These are phyloP conservation scores for Epicampocera succincta DNA, from an alignment of 2,888 invertebrate species.

Conservation along the genomic window DNA sequence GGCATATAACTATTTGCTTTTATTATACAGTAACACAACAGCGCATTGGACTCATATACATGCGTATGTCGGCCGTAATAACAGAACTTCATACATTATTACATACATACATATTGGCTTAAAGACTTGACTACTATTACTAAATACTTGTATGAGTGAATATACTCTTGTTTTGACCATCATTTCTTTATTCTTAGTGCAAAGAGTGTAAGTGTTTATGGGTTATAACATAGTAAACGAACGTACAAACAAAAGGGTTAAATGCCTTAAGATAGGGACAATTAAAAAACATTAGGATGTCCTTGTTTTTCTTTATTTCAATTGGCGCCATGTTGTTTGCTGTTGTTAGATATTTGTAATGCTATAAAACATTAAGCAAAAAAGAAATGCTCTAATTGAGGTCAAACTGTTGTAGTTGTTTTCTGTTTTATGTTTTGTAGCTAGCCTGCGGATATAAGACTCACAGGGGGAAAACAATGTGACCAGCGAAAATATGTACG, in stretches of 20 bases:
- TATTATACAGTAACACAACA: no score
- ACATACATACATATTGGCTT: no score
- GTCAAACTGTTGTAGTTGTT: conserved; percentile 53
- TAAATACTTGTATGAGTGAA: no score
- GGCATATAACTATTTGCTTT: no score
- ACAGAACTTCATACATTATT: no score
- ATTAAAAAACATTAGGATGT: conserved; percentile 63
- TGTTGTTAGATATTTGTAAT: conserved; percentile 47
- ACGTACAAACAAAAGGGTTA: conserved; percentile 53
- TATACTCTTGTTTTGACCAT: no score
- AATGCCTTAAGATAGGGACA: conserved; percentile 66
- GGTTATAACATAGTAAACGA: conserved; percentile 9
- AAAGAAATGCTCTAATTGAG: conserved; percentile 59
- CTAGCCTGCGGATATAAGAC: conserved; percentile 42
- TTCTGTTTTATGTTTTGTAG: conserved; percentile 19
- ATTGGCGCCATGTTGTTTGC: conserved; percentile 63
- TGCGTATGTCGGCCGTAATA: no score
- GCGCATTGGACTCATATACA: no score
- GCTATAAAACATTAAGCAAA: conserved; percentile 35
- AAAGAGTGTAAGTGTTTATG: neutral
- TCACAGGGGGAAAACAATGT: conserved; percentile 26
- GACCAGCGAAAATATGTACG: conserved; percentile 14
- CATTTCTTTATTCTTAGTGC: neutral
- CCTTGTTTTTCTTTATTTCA: conserved; percentile 53
- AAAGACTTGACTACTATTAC: no score